Base-by-base conservation (phyloP, 2,797 vertebrate genomes). In the Hemibagrus guttatus region DNA sequence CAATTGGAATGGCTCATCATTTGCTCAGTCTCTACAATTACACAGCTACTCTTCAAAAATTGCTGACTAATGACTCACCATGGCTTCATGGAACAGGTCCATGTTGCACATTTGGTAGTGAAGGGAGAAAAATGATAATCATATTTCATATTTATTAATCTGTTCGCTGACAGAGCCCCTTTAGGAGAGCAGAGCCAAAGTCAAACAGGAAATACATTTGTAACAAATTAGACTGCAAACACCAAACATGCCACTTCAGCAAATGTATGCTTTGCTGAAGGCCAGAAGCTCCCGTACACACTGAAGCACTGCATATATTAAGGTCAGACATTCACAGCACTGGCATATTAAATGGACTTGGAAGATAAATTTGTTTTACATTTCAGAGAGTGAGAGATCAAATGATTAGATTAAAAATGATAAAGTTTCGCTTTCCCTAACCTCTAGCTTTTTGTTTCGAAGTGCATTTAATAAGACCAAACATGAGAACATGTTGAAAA, bases 101-200 rank as follows among this genome's bases (percentile, higher is more conserved):
- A 83, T 63, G 78, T n/a, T 86, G 88, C n/a, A 0, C 39, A 66
- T 85, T 87, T 86, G 84, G 84, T 52, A 64, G 74, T 0, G 61
- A 72, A 80, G 79, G 84, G 52, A 81, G 19, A 35, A 21, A 17
- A 89, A 49, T 79, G 35, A 23, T 87, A 86, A 87, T 87, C 82
- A 87, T 89, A 87, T 78, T 89, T 71, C 42, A 88, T 85, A 86
- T 88, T 88, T 90, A 89, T 89, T 85, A 89, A 90, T 86, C 82
- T 88, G 82, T 89, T 86, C 72, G 64, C 81, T 87, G 64, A 87
- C 86, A 86, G 84, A 89, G 78, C 39, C 69, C 42, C 86, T 87
- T 89, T 83, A 84, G 86, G 85, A 87, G 78, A 83, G 64, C 35
- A 83, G 69, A 64, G 58, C 26, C 76, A 31, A 87, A 85, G 75